Conservation (phyloP, 2,888 invertebrate species). For the Scaptomyza caliginosa region DNA sequence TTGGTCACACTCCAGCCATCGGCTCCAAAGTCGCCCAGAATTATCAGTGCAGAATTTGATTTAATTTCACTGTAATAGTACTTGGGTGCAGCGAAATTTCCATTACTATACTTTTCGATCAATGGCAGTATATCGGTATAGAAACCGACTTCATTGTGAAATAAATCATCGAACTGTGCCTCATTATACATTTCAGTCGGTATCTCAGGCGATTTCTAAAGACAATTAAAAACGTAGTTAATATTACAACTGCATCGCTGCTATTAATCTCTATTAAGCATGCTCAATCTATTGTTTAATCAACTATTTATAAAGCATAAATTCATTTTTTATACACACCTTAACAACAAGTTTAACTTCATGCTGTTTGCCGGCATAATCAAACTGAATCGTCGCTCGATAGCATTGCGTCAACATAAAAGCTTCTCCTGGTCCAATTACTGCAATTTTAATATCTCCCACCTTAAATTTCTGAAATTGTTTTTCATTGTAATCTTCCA, state of each 20-base stretch:
- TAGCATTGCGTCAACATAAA: conserved; percentile 81
- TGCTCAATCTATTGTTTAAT: background rate
- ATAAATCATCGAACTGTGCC: conserved; percentile 73
- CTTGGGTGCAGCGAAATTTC: conserved; percentile 65
- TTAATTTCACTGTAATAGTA: conserved; percentile 77
- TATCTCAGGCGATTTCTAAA: conserved; percentile 80
- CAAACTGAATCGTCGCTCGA: conserved; percentile 62
- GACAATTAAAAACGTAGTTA: background rate
- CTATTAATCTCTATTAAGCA: background rate
- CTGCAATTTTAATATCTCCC: conserved; percentile 50
- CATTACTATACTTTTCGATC: conserved; percentile 54
- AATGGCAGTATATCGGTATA: conserved; percentile 80
- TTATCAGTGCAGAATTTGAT: conserved; percentile 65
- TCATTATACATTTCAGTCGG: conserved; percentile 64
- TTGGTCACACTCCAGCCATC: conserved; percentile 76
- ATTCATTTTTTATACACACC: conserved; percentile 52
- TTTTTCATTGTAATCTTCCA: conserved; percentile 31
- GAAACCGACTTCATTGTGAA: conserved; percentile 80
- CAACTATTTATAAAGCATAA: background rate
- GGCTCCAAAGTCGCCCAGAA: conserved; percentile 78
- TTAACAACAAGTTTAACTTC: conserved; percentile 68
- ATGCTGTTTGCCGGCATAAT: conserved; percentile 43
- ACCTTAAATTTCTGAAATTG: conserved; percentile 49
- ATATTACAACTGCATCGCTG: background rate
- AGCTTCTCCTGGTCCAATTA: conserved; percentile 71